Evolutionary conservation across 2,797 vertebrate species (phyloP).

Genomic region (Synaphobranchus kaupii): DNA sequence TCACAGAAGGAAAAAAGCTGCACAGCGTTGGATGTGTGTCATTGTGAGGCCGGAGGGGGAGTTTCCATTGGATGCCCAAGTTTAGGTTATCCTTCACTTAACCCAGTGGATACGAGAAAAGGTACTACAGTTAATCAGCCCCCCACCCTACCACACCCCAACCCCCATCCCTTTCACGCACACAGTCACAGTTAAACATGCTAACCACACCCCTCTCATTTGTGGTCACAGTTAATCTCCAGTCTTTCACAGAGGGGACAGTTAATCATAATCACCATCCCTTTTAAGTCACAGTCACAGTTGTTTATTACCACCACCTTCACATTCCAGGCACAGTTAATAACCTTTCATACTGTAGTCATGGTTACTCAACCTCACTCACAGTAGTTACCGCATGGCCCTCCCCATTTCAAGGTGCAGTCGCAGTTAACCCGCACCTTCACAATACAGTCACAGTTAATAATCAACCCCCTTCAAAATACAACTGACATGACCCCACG

Average conservation of each 20-base stretch:
- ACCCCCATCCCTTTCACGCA: too few relatives aligned
- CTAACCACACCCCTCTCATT: too few relatives aligned
- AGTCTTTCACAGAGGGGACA: not conserved
- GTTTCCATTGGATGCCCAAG: not conserved
- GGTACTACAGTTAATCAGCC: too few relatives aligned
- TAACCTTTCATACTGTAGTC: too few relatives aligned
- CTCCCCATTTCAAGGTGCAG: too few relatives aligned
- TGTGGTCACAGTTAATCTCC: not conserved
- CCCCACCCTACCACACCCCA: too few relatives aligned
- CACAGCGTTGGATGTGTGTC: slow-evolving; percentile 18
- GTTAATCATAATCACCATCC: not conserved
- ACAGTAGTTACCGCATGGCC: too few relatives aligned
- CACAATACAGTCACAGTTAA: too few relatives aligned
- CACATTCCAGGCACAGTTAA: too few relatives aligned
- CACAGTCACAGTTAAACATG: not conserved
- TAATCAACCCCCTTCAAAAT: not conserved
- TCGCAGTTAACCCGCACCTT: too few relatives aligned
- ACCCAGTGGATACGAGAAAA: not conserved
- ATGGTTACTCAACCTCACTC: too few relatives aligned
- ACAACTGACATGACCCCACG: not conserved
- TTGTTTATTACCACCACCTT: not conserved
- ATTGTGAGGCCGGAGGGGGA: not conserved
- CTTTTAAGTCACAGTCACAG: not conserved
- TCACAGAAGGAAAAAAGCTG: slow-evolving; percentile 58
- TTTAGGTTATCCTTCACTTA: not conserved